A percentile compares a stretch with the other conserved stretches of the same genome.
These are phyloP conservation scores for Daktulosphaira vitifoliae DNA, from an alignment of 1,140 invertebrate genomes.

Conservation along the genomic window DNA sequence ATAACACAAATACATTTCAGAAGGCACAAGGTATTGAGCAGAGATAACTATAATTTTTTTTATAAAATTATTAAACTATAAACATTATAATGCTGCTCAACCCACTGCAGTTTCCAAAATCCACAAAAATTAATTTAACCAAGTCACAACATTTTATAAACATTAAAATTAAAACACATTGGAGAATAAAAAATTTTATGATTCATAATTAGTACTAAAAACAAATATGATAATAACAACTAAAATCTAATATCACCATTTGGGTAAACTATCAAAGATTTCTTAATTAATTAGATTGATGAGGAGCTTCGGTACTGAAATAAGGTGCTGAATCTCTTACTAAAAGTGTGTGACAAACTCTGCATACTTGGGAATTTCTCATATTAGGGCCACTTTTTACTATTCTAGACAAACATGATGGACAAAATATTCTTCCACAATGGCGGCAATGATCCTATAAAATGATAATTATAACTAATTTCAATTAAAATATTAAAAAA, in stretches of 20 bases:
- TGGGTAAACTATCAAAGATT: slow-evolving; percentile 1
- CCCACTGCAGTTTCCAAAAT: no score
- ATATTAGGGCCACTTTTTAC: slow-evolving; percentile 80
- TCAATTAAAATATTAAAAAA: background rate
- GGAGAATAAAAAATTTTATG: slow-evolving; percentile 1
- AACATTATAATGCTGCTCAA: no score
- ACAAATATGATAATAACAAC: slow-evolving; percentile 5
- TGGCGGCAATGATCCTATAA: slow-evolving; percentile 81
- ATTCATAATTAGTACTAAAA: slow-evolving; percentile 2
- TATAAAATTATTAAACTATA: no score
- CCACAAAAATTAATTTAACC: slow-evolving; percentile 12
- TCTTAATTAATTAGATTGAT: slow-evolving; percentile 16
- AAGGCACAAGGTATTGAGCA: no score
- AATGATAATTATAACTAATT: slow-evolving; percentile 19
- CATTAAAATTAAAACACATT: slow-evolving; percentile 15
- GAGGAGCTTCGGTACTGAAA: slow-evolving; percentile 81
- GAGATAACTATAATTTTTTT: no score
- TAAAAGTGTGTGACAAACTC: slow-evolving; percentile 93
- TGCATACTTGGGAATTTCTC: slow-evolving; percentile 80
- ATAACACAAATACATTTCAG: no score
- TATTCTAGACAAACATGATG: slow-evolving; percentile 66
- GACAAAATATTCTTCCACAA: slow-evolving; percentile 92
- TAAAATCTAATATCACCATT: slow-evolving; percentile 29
- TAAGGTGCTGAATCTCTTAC: slow-evolving; percentile 88
- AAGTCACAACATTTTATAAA: slow-evolving; percentile 23